Conservation (phyloP, 2,113 vertebrate genomes). For the Prolemur simus region DNA sequence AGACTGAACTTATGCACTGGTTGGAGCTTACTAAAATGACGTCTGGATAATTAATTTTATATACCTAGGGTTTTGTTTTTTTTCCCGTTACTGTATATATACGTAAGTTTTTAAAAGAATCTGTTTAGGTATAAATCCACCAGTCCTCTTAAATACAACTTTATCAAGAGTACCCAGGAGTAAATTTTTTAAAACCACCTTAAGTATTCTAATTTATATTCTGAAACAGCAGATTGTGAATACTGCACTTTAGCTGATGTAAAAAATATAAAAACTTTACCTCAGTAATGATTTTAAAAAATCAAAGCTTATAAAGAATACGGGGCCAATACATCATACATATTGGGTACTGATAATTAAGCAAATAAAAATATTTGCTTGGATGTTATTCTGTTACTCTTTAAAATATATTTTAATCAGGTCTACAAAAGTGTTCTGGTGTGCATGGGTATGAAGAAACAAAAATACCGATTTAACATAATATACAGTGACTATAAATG, state of each 20-base stretch:
- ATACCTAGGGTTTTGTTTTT: background rate
- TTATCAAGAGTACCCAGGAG: background rate
- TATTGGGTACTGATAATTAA: slow-evolving; percentile 39
- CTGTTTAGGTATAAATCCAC: background rate
- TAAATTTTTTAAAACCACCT: slow-evolving; percentile 15
- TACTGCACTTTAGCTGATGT: slow-evolving; percentile 80
- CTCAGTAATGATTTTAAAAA: slow-evolving; percentile 66
- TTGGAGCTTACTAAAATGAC: background rate
- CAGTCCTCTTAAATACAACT: background rate
- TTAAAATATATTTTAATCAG: slow-evolving; percentile 42
- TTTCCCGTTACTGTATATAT: background rate
- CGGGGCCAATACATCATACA: slow-evolving; percentile 9
- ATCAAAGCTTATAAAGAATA: slow-evolving; percentile 48
- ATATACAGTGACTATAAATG: slow-evolving; percentile 42
- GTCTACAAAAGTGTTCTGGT: background rate
- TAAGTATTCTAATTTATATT: slow-evolving; percentile 42
- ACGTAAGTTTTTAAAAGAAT: background rate
- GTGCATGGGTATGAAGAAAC: slow-evolving; percentile 9
- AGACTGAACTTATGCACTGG: slow-evolving; percentile 27
- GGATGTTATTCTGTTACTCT: background rate
- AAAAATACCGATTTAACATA: background rate
- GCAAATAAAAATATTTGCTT: slow-evolving; percentile 16
- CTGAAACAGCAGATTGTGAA: slow-evolving; percentile 46
- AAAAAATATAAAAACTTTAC: slow-evolving; percentile 68
- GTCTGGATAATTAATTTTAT: slow-evolving; percentile 1